These are phyloP conservation scores for Ianthella basta DNA, from an alignment of 37 sponge, comb jelly and placozoan genomes.

Conservation along the genomic window DNA sequence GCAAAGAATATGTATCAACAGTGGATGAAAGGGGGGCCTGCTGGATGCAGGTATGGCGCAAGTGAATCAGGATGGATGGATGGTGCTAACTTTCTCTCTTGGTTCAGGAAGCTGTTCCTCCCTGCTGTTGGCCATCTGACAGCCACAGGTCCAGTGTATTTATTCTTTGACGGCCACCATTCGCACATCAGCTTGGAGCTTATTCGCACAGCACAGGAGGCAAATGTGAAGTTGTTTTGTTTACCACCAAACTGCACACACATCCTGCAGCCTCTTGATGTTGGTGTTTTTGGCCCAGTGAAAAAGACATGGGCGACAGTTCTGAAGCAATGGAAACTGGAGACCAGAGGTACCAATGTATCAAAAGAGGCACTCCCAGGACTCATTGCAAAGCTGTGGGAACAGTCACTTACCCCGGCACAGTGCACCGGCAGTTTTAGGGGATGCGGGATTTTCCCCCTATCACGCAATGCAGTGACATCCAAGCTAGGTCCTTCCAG, in stretches of 20 bases:
- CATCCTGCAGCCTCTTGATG: slow-evolving; percentile 16
- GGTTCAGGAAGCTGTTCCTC: slow-evolving; percentile 11
- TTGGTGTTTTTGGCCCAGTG: slow-evolving; percentile 4
- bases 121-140: neutral
- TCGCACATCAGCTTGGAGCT: slow-evolving; percentile 16
- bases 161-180: slow-evolving; percentile 12
- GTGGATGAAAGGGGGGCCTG: neutral
- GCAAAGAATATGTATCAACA: neutral
- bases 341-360: slow-evolving; percentile 16
- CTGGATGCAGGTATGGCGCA: neutral
- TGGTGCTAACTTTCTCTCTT: neutral
- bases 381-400: slow-evolving; percentile 20
- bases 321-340: neutral
- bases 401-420: too few relatives aligned
- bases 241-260: slow-evolving; percentile 12
- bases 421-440: too few relatives aligned
- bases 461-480: too few relatives aligned
- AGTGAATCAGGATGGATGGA: slow-evolving; percentile 14
- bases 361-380: neutral
- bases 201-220: neutral
- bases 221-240: neutral
- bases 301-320: neutral
- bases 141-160: slow-evolving; percentile 1
- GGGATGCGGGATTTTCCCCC: too few relatives aligned
- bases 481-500: too few relatives aligned